Evolutionary conservation across 2,888 invertebrate species (phyloP).

Genomic region (Palloptera scutellata): DNA sequence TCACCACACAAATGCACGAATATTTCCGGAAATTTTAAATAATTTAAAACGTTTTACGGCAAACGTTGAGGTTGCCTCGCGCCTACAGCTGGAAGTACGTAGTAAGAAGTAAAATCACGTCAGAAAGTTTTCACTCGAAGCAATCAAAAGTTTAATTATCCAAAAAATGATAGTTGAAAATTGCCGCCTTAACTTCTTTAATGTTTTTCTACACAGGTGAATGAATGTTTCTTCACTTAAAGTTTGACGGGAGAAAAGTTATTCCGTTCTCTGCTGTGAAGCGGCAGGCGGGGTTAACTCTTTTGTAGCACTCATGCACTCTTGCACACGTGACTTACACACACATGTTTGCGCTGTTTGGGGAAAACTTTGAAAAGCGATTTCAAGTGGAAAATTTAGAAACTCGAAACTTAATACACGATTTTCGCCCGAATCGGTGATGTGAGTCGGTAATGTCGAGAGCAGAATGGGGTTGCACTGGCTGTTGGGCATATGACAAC

Average conservation of each 20-base stretch:
- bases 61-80: conserved; percentile 11
- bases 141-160: conserved; percentile 60
- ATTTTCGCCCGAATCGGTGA: too few relatives aligned
- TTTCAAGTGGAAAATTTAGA: too few relatives aligned
- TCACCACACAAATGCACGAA: neutral
- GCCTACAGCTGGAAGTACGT: neutral
- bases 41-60: neutral
- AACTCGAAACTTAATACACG: too few relatives aligned
- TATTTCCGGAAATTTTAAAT: neutral
- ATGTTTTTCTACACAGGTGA: conserved; percentile 10
- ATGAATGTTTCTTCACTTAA: neutral
- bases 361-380: too few relatives aligned
- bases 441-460: too few relatives aligned
- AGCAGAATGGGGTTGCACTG: too few relatives aligned
- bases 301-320: too few relatives aligned
- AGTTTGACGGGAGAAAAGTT: conserved; percentile 6
- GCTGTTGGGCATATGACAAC: too few relatives aligned
- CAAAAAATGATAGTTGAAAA: conserved; percentile 44
- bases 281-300: neutral
- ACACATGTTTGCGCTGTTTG: too few relatives aligned
- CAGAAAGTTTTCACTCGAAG: conserved; percentile 35
- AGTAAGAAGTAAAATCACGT: conserved; percentile 1
- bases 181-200: conserved; percentile 19
- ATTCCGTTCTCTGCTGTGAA: conserved; percentile 4
- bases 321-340: neutral